A percentile compares a stretch with the other conserved stretches of the same genome.
phyloP scores from a whole-genome alignment of 2,113 vertebrate species.

The Lutjanus erythropterus region DNA sequence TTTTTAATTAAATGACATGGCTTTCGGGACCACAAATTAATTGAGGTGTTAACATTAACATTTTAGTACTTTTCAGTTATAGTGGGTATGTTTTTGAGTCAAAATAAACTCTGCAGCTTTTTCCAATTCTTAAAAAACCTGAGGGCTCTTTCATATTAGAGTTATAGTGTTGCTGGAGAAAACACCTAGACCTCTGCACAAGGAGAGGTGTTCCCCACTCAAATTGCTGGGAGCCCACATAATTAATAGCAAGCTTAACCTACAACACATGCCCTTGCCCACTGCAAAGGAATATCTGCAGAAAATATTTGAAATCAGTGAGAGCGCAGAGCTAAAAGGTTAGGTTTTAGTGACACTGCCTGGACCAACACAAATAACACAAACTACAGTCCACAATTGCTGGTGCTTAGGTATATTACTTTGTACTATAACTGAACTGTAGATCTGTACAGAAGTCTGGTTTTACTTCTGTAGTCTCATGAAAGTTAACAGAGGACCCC shows the following conservation, averaged over 20 bases:
- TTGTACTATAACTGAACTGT: not conserved
- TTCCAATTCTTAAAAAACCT: not conserved
- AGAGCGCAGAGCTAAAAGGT: not conserved
- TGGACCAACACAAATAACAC: not conserved
- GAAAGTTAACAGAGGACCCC: not conserved
- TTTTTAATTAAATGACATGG: conserved; percentile 44
- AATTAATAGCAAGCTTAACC: conserved; percentile 25
- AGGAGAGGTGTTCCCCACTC: conserved; percentile 20
- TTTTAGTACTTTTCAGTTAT: not conserved
- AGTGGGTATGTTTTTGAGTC: conserved; percentile 7
- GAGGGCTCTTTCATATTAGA: conserved; percentile 1
- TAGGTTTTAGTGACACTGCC: not conserved
- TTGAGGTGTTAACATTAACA: conserved; percentile 9
- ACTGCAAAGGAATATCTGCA: conserved; percentile 15
- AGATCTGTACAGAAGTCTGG: not conserved
- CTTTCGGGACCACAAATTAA: conserved; percentile 26
- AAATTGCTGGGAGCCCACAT: conserved; percentile 17
- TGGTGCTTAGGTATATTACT: not conserved
- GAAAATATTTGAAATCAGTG: not conserved
- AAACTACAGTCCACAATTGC: not conserved
- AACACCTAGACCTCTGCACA: conserved; percentile 30
- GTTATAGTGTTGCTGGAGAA: not conserved
- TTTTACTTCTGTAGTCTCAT: not conserved
- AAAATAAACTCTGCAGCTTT: not conserved
- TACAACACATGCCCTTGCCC: conserved; percentile 10